These are phyloP conservation scores for Centropristis striata DNA, from an alignment of 2,113 vertebrate genomes.

Conservation along the genomic window DNA sequence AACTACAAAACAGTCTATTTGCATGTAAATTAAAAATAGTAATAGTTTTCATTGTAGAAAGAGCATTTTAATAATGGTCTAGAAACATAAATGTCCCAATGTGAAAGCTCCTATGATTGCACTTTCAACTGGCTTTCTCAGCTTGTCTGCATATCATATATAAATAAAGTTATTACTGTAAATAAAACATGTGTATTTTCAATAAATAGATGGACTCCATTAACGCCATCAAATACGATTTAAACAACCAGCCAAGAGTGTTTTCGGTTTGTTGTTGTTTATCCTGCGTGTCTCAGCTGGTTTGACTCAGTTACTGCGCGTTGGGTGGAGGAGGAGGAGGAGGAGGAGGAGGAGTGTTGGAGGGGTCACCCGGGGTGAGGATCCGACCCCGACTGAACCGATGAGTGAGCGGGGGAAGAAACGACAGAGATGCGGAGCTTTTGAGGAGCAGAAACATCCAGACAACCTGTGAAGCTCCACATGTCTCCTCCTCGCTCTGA, in stretches of 20 bases:
- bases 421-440: conserved; percentile 40
- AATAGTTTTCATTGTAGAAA: too few species aligned
- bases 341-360: not conserved
- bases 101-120: too few species aligned
- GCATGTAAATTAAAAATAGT: too few species aligned
- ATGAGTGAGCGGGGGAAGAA: conserved; percentile 27
- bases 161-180: too few species aligned
- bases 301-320: conserved; percentile 31
- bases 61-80: too few species aligned
- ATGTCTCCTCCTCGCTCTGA: conserved; percentile 3
- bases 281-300: conserved; percentile 1
- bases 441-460: conserved; percentile 49
- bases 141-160: too few species aligned
- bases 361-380: conserved; percentile 66
- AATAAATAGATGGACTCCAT: too few species aligned
- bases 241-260: not conserved
- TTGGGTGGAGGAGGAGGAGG: conserved; percentile 4
- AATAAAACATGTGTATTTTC: too few species aligned
- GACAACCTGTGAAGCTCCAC: conserved; percentile 6
- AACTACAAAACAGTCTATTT: too few species aligned
- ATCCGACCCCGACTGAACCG: conserved; percentile 66
- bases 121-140: too few species aligned
- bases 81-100: too few species aligned
- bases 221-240: not conserved
- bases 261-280: conserved; percentile 1